Conservation (phyloP, 2,113 vertebrate genomes). For the Oceanodroma tethys region DNA sequence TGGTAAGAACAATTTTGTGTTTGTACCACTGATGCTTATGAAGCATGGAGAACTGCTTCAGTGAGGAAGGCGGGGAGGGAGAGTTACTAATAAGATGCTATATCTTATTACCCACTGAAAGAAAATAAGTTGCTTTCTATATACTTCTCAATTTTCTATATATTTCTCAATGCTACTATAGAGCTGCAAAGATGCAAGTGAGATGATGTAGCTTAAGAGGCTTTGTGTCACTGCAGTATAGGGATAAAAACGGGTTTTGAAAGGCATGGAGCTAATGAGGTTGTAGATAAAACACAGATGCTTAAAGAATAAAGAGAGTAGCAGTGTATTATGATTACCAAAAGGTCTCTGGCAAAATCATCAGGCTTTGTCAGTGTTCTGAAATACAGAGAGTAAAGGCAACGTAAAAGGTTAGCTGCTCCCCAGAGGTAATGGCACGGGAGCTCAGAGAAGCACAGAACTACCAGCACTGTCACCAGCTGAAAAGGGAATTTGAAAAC, state of each 20-base stretch:
- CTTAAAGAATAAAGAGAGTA: neutral
- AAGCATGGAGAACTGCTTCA: neutral
- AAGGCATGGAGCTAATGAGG: neutral
- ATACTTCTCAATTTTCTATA: neutral
- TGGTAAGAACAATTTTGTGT: neutral
- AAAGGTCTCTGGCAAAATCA: neutral
- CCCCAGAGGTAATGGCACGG: neutral
- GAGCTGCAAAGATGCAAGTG: neutral
- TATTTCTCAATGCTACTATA: neutral
- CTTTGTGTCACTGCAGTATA: neutral
- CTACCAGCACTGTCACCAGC: neutral
- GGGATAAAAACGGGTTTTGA: conserved; percentile 10
- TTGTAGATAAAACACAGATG: neutral
- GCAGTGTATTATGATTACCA: neutral
- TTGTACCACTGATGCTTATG: neutral
- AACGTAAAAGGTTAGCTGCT: neutral
- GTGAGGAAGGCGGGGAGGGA: neutral
- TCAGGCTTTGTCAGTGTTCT: neutral
- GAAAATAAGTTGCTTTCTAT: neutral
- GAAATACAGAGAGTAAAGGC: neutral
- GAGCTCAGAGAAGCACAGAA: neutral
- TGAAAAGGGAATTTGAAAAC: neutral
- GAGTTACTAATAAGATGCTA: neutral
- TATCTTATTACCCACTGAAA: neutral
- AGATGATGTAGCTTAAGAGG: neutral